Conservation (phyloP, 2,888 invertebrate species). For the Dynastes hyllus region DNA sequence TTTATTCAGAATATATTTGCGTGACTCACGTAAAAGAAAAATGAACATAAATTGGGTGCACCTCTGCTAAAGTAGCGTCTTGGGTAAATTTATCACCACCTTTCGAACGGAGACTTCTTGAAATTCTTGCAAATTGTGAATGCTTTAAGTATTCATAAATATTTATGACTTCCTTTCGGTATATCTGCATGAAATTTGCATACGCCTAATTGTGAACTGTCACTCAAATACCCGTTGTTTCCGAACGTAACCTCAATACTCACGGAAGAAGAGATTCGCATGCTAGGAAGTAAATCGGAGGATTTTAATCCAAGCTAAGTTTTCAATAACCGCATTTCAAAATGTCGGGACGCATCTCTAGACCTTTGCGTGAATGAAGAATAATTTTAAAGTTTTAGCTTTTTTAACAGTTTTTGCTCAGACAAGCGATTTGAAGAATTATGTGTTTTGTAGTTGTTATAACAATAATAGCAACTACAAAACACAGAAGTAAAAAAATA, state of each 20-base stretch:
- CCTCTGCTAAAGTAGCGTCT: not conserved
- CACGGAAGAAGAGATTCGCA: not conserved
- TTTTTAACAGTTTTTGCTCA: no score
- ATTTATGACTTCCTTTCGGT: slow-evolving; percentile 17
- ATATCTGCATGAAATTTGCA: slow-evolving; percentile 24
- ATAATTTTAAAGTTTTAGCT: no score
- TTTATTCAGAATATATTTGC: no score
- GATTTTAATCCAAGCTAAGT: no score
- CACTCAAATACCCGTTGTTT: slow-evolving; percentile 1
- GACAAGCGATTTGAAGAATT: no score
- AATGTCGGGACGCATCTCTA: no score
- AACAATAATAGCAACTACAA: no score
- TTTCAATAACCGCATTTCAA: no score
- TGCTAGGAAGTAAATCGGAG: no score
- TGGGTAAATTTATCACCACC: slow-evolving; percentile 1
- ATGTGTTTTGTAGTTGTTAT: no score
- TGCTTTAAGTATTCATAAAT: slow-evolving; percentile 19
- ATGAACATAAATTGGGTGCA: slow-evolving; percentile 7
- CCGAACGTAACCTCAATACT: not conserved
- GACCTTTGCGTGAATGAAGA: no score
- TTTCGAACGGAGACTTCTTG: not conserved
- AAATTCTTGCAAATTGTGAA: slow-evolving; percentile 10
- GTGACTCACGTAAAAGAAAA: not conserved
- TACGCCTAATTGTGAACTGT: slow-evolving; percentile 25
- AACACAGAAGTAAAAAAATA: no score